Conservation (phyloP, 1,140 invertebrate species). For the Leptinotarsa texana region DNA sequence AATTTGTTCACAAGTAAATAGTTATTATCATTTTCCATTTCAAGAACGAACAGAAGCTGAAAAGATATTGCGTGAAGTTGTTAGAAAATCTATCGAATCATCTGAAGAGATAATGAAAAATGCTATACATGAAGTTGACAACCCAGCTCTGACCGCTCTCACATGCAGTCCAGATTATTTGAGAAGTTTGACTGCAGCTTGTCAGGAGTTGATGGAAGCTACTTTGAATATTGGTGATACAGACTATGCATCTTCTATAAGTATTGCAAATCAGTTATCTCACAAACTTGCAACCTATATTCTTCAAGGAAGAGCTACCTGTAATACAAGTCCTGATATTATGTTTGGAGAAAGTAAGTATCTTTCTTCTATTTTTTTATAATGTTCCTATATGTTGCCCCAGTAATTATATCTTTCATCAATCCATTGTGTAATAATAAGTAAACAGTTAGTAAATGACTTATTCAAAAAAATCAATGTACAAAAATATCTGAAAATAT, state of each 20-base stretch:
- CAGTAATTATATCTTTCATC: too few species aligned
- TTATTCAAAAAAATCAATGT: too few species aligned
- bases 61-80: slow-evolving; percentile 43
- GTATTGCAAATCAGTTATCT: slow-evolving; percentile 41
- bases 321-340: slow-evolving; percentile 74
- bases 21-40: background rate
- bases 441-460: too few species aligned
- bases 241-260: slow-evolving; percentile 40
- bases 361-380: slow-evolving; percentile 12
- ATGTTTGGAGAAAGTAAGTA: slow-evolving; percentile 71
- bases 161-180: slow-evolving; percentile 74
- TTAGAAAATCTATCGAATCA: slow-evolving; percentile 58
- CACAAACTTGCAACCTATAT: slow-evolving; percentile 67
- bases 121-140: slow-evolving; percentile 69
- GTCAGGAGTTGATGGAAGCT: slow-evolving; percentile 53
- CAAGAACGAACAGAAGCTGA: slow-evolving; percentile 44
- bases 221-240: slow-evolving; percentile 26
- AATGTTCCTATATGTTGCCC: background rate
- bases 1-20: too few species aligned
- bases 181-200: slow-evolving; percentile 54
- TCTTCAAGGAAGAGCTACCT: slow-evolving; percentile 70
- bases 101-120: slow-evolving; percentile 65
- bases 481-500: too few species aligned
- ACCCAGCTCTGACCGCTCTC: slow-evolving; percentile 69
- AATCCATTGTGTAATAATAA: too few species aligned